Conservation (phyloP, 2,888 invertebrate species). For the Hypsopygia costalis region DNA sequence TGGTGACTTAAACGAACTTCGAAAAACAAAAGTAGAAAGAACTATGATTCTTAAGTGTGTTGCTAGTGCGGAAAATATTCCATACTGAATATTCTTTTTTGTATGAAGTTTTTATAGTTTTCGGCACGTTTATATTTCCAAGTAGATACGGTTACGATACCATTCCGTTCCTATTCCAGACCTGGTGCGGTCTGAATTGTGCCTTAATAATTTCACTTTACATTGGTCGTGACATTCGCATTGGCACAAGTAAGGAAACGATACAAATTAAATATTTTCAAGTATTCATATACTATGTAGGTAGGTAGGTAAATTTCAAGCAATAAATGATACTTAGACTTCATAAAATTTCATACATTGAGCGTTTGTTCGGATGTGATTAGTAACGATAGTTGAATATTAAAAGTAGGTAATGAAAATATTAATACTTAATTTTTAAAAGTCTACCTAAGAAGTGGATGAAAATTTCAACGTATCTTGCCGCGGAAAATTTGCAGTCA, state of each 20-base stretch:
- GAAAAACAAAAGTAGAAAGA: no score
- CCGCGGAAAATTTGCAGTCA: slow-evolving; percentile 8
- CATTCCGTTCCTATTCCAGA: no score
- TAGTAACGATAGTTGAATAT: not conserved
- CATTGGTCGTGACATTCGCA: slow-evolving; percentile 43
- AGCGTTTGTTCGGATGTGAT: slow-evolving; percentile 25
- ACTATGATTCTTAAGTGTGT: no score
- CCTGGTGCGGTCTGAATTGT: not conserved
- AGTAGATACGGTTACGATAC: no score
- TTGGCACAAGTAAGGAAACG: slow-evolving; percentile 43
- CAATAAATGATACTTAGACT: slow-evolving; percentile 13
- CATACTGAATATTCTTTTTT: no score
- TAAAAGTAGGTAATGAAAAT: slow-evolving; percentile 12
- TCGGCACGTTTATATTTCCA: no score
- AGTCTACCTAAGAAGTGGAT: slow-evolving; percentile 1
- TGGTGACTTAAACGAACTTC: no score
- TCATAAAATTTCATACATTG: slow-evolving; percentile 31
- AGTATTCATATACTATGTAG: slow-evolving; percentile 5
- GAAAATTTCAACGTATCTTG: slow-evolving; percentile 6
- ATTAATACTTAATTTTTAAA: slow-evolving; percentile 6
- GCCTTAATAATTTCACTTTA: slow-evolving; percentile 17
- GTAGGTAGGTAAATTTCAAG: slow-evolving; percentile 4
- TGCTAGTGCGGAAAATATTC: no score
- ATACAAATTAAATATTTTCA: slow-evolving; percentile 15
- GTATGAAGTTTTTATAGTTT: no score